Conservation (phyloP, 2,888 invertebrate genomes). For the Ischnura elegans region DNA sequence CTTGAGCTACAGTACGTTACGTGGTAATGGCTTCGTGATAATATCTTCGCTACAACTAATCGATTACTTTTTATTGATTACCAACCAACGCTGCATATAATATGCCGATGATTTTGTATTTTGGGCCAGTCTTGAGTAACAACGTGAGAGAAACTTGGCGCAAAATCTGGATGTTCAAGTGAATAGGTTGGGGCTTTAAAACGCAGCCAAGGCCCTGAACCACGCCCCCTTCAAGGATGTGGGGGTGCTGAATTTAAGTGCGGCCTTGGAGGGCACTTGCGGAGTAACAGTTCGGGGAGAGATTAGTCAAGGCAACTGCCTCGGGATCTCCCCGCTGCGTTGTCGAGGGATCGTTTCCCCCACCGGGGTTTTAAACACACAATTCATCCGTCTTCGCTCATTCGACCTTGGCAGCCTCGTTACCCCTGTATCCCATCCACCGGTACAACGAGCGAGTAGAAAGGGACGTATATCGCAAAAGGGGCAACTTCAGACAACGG, state of each 20-base stretch:
- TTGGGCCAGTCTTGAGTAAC: no score
- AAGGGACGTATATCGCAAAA: no score
- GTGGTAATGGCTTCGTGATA: no score
- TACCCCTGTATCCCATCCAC: not conserved
- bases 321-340: not conserved
- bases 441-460: no score
- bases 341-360: not conserved
- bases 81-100: no score
- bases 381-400: not conserved
- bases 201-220: not conserved
- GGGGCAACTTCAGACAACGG: no score
- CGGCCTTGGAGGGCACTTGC: not conserved
- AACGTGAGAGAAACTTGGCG: no score
- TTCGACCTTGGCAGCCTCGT: not conserved
- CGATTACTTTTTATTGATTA: no score
- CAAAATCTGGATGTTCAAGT: no score
- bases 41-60: no score
- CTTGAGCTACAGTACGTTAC: no score
- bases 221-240: not conserved
- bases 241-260: not conserved
- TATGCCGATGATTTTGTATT: no score
- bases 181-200: not conserved
- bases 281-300: not conserved
- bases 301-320: not conserved
- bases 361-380: not conserved